These are phyloP conservation scores for Babylonia areolata DNA, from an alignment of 1,140 invertebrate species.

Conservation along the genomic window DNA sequence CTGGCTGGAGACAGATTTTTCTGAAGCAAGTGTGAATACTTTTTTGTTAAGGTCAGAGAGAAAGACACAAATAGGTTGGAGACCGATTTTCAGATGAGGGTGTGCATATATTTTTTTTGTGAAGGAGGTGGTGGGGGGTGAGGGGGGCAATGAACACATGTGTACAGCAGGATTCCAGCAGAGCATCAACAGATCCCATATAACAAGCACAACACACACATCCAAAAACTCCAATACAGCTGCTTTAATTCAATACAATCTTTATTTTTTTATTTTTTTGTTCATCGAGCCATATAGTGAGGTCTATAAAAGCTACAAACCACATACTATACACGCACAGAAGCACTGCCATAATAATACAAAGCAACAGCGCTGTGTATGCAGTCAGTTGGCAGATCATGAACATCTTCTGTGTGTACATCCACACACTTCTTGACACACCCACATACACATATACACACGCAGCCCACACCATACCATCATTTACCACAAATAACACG, in stretches of 20 bases:
- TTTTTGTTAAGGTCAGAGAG: no score
- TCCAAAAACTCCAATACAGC: not conserved
- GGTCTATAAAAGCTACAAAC: slow-evolving; percentile 27
- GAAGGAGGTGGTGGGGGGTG: no score
- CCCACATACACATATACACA: not conserved
- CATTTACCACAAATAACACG: not conserved
- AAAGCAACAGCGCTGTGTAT: slow-evolving; percentile 1
- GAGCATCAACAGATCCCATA: no score
- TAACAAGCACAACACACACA: not conserved
- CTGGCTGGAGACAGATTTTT: no score
- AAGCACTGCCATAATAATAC: slow-evolving; percentile 25
- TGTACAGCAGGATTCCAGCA: no score
- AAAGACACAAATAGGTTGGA: no score
- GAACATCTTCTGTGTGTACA: not conserved
- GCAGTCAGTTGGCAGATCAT: not conserved
- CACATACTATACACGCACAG: slow-evolving; percentile 27
- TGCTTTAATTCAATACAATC: slow-evolving; percentile 1
- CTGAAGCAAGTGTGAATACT: no score
- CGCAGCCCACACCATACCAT: not conserved
- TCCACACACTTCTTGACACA: not conserved
- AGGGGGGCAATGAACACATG: no score
- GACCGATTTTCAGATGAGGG: no score
- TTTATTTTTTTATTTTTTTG: slow-evolving; percentile 11
- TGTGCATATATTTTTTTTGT: no score
- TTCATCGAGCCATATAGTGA: slow-evolving; percentile 12